These are phyloP conservation scores for Argyrosomus regius DNA, from an alignment of 2,797 vertebrate species.

Conservation along the genomic window DNA sequence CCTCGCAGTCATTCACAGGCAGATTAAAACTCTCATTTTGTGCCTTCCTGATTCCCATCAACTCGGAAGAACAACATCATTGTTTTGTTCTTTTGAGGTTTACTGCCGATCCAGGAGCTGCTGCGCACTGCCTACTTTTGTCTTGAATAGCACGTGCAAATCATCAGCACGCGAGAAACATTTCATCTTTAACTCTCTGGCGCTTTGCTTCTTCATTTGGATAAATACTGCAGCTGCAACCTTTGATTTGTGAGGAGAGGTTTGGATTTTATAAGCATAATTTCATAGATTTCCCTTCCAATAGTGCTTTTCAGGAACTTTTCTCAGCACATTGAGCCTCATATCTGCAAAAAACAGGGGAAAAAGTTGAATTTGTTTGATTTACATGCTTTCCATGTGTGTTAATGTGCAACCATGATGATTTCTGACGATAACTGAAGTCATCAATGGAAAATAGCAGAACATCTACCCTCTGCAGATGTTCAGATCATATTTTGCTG, in stretches of 20 bases:
- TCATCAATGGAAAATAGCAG: background rate
- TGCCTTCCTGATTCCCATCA: conserved; percentile 30
- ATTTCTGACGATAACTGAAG: background rate
- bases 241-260: background rate
- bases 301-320: background rate
- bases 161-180: conserved; percentile 7
- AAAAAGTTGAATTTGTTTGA: background rate
- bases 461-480: background rate
- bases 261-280: background rate
- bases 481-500: background rate
- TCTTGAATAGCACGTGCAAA: background rate
- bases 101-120: conserved; percentile 39
- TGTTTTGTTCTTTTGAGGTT: conserved; percentile 41
- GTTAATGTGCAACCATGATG: background rate
- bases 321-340: too few relatives aligned
- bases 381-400: background rate
- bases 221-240: conserved; percentile 40
- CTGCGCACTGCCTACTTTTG: background rate
- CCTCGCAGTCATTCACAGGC: conserved; percentile 4
- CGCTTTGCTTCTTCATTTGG: conserved; percentile 33
- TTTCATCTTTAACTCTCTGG: conserved; percentile 25
- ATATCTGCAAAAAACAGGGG: background rate
- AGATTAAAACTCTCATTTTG: conserved; percentile 38
- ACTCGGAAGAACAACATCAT: conserved; percentile 19
- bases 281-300: background rate